These are phyloP conservation scores for Eristalinus aeneus DNA, from an alignment of 2,888 invertebrate genomes.

Conservation along the genomic window DNA sequence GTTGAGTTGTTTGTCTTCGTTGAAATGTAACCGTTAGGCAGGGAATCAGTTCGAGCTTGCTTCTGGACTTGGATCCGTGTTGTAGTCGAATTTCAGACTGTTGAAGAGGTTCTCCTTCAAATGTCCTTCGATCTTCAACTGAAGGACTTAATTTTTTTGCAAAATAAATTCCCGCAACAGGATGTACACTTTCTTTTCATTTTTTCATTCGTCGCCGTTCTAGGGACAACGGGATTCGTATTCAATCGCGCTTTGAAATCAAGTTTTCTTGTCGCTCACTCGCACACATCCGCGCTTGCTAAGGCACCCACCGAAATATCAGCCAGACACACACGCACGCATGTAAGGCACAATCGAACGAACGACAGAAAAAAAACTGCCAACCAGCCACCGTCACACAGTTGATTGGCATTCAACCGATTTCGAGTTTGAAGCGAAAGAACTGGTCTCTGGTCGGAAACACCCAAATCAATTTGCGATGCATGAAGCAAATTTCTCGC, in stretches of 20 bases:
- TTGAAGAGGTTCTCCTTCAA: neutral
- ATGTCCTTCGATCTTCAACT: neutral
- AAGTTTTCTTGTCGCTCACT: neutral
- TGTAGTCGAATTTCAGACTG: too few relatives aligned
- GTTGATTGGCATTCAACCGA: conserved; percentile 70
- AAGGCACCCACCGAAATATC: conserved; percentile 26
- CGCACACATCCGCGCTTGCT: neutral
- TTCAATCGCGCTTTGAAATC: neutral
- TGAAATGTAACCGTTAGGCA: too few relatives aligned
- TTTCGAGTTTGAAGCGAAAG: conserved; percentile 51
- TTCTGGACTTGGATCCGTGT: too few relatives aligned
- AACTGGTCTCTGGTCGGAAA: conserved; percentile 45
- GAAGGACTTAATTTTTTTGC: neutral
- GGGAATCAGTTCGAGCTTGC: too few relatives aligned
- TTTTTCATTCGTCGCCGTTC: neutral
- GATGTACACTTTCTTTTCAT: neutral
- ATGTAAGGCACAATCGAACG: neutral
- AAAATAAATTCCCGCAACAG: neutral
- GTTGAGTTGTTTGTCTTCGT: too few relatives aligned
- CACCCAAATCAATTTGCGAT: conserved; percentile 46
- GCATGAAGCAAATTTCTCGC: conserved; percentile 63
- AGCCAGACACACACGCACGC: conserved; percentile 24
- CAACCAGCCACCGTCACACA: conserved; percentile 14
- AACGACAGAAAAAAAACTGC: neutral
- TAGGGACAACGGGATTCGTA: too few relatives aligned